phyloP scores from a whole-genome alignment of 1,140 invertebrate species.

The Lerema accius region DNA sequence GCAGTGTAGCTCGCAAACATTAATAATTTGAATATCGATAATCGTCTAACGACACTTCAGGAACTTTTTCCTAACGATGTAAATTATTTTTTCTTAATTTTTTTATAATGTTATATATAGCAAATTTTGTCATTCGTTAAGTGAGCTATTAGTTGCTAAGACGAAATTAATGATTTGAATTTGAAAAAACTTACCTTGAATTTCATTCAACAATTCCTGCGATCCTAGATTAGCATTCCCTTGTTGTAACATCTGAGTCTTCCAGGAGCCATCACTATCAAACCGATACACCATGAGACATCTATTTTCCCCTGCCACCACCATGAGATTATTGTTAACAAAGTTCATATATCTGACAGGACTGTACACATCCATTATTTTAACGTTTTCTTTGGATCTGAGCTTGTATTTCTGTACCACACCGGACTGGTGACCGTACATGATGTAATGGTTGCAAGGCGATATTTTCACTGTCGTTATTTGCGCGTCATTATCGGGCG shows the following conservation, averaged over 20 bases:
- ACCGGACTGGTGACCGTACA: conserved; percentile 64
- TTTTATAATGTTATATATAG: no score
- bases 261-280: conserved; percentile 50
- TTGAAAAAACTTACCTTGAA: conserved; percentile 70
- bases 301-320: conserved; percentile 63
- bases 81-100: no score
- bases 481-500: conserved; percentile 52
- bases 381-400: conserved; percentile 55
- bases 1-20: no score
- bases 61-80: no score
- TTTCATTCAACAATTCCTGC: conserved; percentile 69
- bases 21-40: no score
- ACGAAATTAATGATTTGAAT: no score
- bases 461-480: conserved; percentile 67
- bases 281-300: conserved; percentile 67
- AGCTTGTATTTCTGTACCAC: conserved; percentile 59
- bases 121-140: no score
- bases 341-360: conserved; percentile 64
- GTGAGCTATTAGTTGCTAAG: no score
- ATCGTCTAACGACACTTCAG: no score
- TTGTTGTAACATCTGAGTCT: conserved; percentile 61
- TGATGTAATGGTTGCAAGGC: conserved; percentile 71
- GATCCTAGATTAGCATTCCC: conserved; percentile 68
- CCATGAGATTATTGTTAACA: conserved; percentile 52
- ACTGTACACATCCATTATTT: conserved; percentile 65